A percentile compares a stretch with the other conserved stretches of the same genome.
Evolutionary conservation across 2,797 vertebrate species (phyloP).

Genomic region (Takifugu ocellatus): DNA sequence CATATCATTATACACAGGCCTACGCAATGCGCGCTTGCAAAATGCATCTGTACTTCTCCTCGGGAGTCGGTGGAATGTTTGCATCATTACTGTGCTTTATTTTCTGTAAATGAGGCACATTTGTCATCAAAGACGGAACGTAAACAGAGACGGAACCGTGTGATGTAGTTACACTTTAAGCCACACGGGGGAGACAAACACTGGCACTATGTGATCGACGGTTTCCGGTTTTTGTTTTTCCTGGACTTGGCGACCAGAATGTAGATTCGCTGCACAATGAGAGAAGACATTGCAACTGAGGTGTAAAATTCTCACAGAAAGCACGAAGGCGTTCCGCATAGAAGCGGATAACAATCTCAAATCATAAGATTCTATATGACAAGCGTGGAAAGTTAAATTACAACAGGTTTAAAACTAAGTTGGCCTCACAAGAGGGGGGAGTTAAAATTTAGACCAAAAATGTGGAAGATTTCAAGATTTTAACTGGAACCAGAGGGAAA

Average conservation of each 20-base stretch:
- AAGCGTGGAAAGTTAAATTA: too few relatives aligned
- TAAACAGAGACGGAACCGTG: neutral
- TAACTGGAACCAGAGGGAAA: too few relatives aligned
- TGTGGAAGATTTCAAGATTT: too few relatives aligned
- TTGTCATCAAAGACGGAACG: conserved; percentile 21
- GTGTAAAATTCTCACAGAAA: too few relatives aligned
- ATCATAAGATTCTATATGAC: too few relatives aligned
- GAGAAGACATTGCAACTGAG: too few relatives aligned
- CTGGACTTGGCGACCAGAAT: neutral
- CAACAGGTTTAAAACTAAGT: too few relatives aligned
- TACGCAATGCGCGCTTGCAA: conserved; percentile 18
- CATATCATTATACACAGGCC: conserved; percentile 10
- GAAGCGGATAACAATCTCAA: too few relatives aligned
- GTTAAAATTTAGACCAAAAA: too few relatives aligned
- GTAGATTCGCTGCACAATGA: conserved; percentile 4
- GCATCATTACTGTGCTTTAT: conserved; percentile 30
- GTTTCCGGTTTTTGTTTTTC: conserved; percentile 3
- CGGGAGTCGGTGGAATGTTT: conserved; percentile 15
- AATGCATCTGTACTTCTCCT: conserved; percentile 4
- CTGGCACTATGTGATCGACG: conserved; percentile 14
- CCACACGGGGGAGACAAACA: conserved; percentile 62
- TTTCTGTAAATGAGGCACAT: conserved; percentile 26
- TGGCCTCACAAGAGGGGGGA: too few relatives aligned
- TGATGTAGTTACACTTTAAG: conserved; percentile 3
- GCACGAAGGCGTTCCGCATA: too few relatives aligned